Evolutionary conservation across 2,888 invertebrate species (phyloP), one percentile per base, ranked within the genome.

Genomic region (Meandrusa payeni): DNA sequence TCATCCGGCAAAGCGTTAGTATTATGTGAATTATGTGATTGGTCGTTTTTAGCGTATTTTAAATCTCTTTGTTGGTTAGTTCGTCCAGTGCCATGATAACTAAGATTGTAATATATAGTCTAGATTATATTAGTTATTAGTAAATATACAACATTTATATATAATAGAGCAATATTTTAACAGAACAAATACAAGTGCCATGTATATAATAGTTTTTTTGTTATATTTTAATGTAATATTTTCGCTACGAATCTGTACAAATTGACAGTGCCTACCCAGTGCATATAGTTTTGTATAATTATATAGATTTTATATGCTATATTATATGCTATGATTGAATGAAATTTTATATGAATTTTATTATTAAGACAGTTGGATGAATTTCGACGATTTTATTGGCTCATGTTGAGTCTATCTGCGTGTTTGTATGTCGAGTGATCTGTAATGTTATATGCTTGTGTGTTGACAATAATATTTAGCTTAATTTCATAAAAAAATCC

Each of bases 371-470:
- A 52, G 79, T 80, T 79, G 81, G 69, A 71, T 52, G 5, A 36
- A 54, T 42, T 74, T 77, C 76, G 60, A 82, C 77, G 53, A 66
- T 59, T 60, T 57, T 54, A 59, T 55, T 67, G 79, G 48, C 82
- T 83, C 82, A 83, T 79, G 76, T 83, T 83, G 83, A 85, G 83
- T 72, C 66, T 56, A 55, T 57, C 60, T 57, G 54, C 61, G 9
- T 47, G 59, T 47, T 55, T 55, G 49, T 46, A 51, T 47, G 48
- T 50, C 44, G 47, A 55, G 52, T 49, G 46, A 58, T 51, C 59
- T 51, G n/a, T 32, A 15, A 29, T 41, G 37, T 28, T 39, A 15
- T 38, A 29, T 40, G 28, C n/a, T 36, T 38, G 37, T 45, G 22
- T 36, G 7, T 19, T 9, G 22, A 39, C 7, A 31, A 12, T 39